Base-by-base conservation (phyloP, 2,113 vertebrate species). In the Onychorhynchus coronatus region DNA sequence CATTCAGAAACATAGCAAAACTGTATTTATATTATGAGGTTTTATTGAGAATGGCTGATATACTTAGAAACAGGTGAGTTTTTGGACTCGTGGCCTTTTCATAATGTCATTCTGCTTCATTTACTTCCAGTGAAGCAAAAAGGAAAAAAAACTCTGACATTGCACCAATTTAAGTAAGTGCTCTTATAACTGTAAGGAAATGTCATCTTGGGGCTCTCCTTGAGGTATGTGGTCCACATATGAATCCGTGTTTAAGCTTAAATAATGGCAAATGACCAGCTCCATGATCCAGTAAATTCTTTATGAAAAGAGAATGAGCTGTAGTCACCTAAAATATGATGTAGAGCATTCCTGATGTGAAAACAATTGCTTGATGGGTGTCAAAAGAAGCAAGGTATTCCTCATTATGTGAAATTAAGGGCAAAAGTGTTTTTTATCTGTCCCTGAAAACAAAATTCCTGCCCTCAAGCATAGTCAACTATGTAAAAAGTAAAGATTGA, bases 401-500 rank as follows among this genome's bases (percentile, higher is more conserved):
- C 49, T 79, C 63, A 33, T 89, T 46, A 83, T 21, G 50, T 70
- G 73, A 85, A 93, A 96, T 74, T 61, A 78, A 96, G 95, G 74
- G 53, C 83, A 85, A 85, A 83, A 97, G 41, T 80, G 55, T 85
- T 44, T 89, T 93, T 24, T 91, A 77, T 76, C 92, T 87, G 14
- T 85, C 52, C 77, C 73, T 91, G 55, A 94, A 97, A 97, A 95
- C 62, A 92, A 93, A 97, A 97, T 93, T 89, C 76, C 95, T 96
- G 81, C 53, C 35, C 94, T 94, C 59, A 94, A 96, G 74, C 50
- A 35, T 79, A 95, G 94, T 95, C 61, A 50, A 86, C 31, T 61
- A 27, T 39, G 14, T 79, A 76, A 96, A 96, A 95, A 96, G 78
- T 56, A 73, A 88, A 80, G 44, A 81, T 61, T 84, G 84, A 25